A percentile compares a stretch with the other conserved stretches of the same genome.
Evolutionary conservation across 2,113 vertebrate genomes (phyloP).

Genomic region (Philantomba maxwellii): DNA sequence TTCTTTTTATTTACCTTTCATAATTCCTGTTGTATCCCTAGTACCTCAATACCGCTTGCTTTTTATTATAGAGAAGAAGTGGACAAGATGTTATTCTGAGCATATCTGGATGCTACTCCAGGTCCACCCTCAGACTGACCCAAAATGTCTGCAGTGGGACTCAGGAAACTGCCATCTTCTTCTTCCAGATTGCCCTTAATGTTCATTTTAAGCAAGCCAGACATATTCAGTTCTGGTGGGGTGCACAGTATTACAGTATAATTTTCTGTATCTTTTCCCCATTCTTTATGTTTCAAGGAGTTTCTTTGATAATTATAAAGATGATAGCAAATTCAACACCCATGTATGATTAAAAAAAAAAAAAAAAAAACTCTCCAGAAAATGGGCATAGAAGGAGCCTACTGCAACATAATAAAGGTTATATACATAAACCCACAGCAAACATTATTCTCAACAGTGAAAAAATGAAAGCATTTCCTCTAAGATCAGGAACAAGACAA

Average conservation of each 20-base stretch:
- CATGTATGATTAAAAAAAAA: background rate
- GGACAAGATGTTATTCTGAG: background rate
- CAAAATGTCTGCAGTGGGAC: background rate
- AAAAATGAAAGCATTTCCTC: background rate
- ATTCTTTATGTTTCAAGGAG: background rate
- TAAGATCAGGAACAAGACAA: background rate
- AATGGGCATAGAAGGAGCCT: background rate
- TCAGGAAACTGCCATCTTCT: background rate
- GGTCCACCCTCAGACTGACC: rapidly evolving
- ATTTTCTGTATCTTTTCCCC: background rate
- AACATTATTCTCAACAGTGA: background rate
- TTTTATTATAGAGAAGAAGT: background rate
- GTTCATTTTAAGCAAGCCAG: background rate
- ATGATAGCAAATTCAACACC: background rate
- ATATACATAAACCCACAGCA: background rate
- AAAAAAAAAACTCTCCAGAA: background rate
- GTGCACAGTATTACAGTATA: background rate
- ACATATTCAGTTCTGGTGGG: background rate
- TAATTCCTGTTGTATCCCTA: background rate
- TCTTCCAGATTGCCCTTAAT: background rate
- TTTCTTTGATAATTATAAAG: slow-evolving; percentile 2
- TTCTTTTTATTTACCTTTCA: background rate
- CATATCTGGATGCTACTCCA: background rate
- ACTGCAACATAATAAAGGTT: background rate
- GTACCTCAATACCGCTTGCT: background rate